phyloP scores from a whole-genome alignment of 2,797 vertebrate genomes.

The Peromyscus nudipes region DNA sequence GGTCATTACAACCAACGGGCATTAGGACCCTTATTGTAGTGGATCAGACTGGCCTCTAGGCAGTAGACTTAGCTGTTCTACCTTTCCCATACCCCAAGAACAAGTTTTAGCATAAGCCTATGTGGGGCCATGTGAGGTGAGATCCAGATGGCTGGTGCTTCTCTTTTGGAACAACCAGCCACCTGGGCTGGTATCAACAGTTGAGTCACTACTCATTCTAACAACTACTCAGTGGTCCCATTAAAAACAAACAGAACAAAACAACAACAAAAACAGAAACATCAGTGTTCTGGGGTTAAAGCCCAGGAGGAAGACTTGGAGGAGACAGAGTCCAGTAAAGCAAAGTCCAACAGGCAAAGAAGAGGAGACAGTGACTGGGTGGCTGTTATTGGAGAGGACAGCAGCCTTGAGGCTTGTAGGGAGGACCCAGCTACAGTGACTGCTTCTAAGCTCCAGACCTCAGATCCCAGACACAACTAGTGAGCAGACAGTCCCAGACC shows the following conservation, averaged over 20 bases:
- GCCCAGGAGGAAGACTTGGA: background rate
- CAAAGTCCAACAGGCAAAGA: background rate
- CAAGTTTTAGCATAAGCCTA: too few relatives aligned
- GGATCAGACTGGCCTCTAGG: background rate
- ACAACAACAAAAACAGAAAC: background rate
- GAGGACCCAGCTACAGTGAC: background rate
- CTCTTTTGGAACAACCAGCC: background rate
- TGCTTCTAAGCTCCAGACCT: background rate
- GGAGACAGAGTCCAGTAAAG: background rate
- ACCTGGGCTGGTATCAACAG: too few relatives aligned
- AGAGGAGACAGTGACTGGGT: background rate
- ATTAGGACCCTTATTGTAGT: background rate
- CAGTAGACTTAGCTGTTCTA: background rate
- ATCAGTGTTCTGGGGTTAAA: background rate
- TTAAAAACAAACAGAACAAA: background rate
- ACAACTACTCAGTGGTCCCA: background rate
- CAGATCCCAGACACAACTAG: background rate
- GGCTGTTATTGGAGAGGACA: background rate
- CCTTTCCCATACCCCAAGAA: background rate
- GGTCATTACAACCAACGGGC: background rate
- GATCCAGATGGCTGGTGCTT: background rate
- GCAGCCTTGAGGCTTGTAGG: background rate
- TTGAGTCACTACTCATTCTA: background rate
- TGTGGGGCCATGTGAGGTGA: background rate
- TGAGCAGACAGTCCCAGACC: background rate